Conservation (phyloP, 1,140 invertebrate species). For the Latrodectus geometricus region DNA sequence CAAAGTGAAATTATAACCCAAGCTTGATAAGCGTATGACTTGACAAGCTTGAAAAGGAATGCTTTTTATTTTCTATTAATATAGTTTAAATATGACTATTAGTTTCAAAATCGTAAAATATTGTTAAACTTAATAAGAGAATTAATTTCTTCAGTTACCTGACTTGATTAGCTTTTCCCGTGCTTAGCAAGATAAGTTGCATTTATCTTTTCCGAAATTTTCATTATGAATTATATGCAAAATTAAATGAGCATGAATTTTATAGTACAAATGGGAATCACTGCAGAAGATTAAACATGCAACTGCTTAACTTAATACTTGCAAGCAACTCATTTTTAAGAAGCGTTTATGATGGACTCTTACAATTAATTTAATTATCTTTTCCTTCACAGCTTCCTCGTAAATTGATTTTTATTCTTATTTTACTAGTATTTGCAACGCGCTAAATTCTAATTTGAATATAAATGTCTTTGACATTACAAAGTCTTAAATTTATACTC, state of each 20-base stretch:
- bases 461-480: no score
- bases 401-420: slow-evolving; percentile 3
- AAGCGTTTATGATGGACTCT: not conserved
- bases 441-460: no score
- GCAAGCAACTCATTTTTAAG: not conserved
- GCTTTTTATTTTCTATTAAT: no score
- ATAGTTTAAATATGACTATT: no score
- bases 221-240: slow-evolving; percentile 1
- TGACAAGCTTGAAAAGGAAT: no score
- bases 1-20: no score
- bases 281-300: not conserved
- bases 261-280: not conserved
- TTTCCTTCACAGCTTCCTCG: not conserved
- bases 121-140: no score
- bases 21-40: no score
- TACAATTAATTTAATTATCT: not conserved
- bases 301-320: not conserved
- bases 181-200: not conserved
- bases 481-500: no score
- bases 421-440: not conserved
- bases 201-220: not conserved
- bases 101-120: no score
- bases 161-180: not conserved
- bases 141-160: no score
- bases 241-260: not conserved